phyloP scores from a whole-genome alignment of 2,113 vertebrate genomes.

The Tenebrosternarchus preto region DNA sequence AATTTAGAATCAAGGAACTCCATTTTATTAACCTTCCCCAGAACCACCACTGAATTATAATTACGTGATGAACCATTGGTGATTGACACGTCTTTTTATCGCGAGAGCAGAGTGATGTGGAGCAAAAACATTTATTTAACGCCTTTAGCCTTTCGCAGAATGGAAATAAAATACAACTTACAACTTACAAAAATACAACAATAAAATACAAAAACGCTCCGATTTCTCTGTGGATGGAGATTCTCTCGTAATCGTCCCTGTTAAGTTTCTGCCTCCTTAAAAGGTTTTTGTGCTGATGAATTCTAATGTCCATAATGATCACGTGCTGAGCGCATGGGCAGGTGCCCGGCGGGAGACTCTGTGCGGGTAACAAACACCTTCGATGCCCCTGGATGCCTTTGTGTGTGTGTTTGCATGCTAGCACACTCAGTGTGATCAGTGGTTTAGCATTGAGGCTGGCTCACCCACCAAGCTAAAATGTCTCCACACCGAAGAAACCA shows the following conservation, averaged over 20 bases:
- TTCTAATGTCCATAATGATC: slow-evolving; percentile 22
- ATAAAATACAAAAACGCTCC: too few species aligned
- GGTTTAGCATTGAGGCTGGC: too few species aligned
- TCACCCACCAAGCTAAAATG: too few species aligned
- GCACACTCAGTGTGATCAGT: too few species aligned
- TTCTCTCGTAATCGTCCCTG: slow-evolving; percentile 20
- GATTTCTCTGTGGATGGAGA: neutral
- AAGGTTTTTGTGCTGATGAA: slow-evolving; percentile 7
- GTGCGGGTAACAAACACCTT: neutral
- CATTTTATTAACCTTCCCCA: slow-evolving; percentile 54
- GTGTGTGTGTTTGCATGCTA: too few species aligned
- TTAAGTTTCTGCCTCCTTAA: neutral
- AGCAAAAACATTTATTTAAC: slow-evolving; percentile 20
- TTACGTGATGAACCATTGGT: slow-evolving; percentile 33
- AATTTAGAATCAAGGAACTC: slow-evolving; percentile 51
- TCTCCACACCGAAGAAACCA: too few species aligned
- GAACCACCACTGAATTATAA: slow-evolving; percentile 46
- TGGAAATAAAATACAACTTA: too few species aligned
- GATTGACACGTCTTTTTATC: slow-evolving; percentile 30
- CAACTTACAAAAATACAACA: too few species aligned
- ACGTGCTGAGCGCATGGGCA: neutral
- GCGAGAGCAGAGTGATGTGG: neutral
- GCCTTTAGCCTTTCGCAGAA: neutral
- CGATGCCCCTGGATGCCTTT: neutral
- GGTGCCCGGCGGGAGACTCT: neutral